Conservation (phyloP, 35 echinoderm and acorn worm genomes). For the Holothuria glaberrima region DNA sequence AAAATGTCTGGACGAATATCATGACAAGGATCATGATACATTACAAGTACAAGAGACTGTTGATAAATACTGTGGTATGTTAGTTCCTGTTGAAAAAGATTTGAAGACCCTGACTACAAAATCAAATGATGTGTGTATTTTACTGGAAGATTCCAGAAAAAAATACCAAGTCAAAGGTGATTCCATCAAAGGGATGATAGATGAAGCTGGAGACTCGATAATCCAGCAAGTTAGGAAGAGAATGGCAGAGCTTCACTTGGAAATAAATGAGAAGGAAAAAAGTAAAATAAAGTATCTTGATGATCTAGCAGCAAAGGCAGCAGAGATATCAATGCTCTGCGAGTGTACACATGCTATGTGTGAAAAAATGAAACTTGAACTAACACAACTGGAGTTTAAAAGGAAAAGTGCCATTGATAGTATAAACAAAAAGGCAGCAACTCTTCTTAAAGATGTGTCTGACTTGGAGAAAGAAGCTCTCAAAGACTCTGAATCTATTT, state of each 20-base stretch:
- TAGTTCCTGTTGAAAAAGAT: neutral
- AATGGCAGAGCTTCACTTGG: neutral
- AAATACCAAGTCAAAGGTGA: neutral
- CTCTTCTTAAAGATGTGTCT: neutral
- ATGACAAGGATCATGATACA: neutral
- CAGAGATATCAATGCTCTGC: neutral
- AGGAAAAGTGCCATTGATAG: neutral
- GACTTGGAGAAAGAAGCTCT: neutral
- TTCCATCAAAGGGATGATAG: neutral
- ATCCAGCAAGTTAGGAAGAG: neutral
- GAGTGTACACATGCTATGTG: neutral
- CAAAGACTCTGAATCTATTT: neutral
- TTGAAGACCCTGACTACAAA: neutral
- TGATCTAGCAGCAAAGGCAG: neutral
- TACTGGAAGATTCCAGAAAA: neutral
- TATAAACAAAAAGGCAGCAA: neutral
- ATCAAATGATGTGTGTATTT: neutral
- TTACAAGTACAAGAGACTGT: neutral
- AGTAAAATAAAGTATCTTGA: neutral
- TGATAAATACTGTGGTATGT: too few relatives aligned
- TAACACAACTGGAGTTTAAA: neutral
- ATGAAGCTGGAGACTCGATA: neutral
- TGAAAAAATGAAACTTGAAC: neutral
- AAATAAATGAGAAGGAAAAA: neutral
- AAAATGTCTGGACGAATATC: neutral